Percentiles rank a stretch among this genome's conserved stretches.
Evolutionary conservation across 2,797 vertebrate species (phyloP).

Genomic region (Pteronotus mesoamericanus): DNA sequence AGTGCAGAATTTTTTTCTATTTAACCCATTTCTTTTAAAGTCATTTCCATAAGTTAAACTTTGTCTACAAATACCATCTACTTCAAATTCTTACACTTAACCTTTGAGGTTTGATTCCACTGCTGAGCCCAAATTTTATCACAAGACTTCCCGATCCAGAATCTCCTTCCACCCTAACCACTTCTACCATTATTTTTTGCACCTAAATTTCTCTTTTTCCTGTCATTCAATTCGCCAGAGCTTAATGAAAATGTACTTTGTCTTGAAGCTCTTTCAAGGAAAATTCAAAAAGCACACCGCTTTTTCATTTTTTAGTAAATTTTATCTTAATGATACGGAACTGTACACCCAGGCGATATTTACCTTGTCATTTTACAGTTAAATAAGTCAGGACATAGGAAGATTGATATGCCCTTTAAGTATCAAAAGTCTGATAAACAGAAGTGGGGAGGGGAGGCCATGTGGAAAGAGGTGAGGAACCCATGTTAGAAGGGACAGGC

Average conservation of each 20-base stretch:
- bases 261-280: background rate
- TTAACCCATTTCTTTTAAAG: background rate
- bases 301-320: background rate
- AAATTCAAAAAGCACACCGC: background rate
- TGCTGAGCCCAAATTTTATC: background rate
- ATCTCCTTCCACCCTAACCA: background rate
- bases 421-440: background rate
- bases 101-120: background rate
- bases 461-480: background rate
- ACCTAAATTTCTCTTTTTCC: background rate
- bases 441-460: background rate
- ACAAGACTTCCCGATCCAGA: background rate
- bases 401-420: background rate
- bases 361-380: background rate
- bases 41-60: background rate
- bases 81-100: background rate
- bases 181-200: background rate
- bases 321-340: background rate
- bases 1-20: background rate
- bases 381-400: slow-evolving; percentile 10
- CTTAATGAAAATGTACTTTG: background rate
- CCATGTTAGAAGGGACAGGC: background rate
- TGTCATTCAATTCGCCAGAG: background rate
- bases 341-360: background rate
- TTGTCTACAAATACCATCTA: background rate